Percentiles rank a stretch among this genome's conserved stretches.
Evolutionary conservation across 2,888 invertebrate genomes (phyloP).

Genomic region (Athalia cordata): DNA sequence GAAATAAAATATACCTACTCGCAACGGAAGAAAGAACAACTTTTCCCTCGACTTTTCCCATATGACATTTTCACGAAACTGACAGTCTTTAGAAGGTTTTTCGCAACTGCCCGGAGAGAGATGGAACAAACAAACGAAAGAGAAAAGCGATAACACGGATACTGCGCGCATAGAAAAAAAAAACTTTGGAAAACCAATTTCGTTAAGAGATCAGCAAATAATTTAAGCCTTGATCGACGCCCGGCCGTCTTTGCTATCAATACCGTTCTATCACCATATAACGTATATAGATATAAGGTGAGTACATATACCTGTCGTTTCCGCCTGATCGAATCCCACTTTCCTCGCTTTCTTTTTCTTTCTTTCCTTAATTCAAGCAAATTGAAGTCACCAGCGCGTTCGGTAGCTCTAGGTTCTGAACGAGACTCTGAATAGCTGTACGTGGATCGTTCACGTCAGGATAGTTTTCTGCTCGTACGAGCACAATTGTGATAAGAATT

Average conservation of each 20-base stretch:
- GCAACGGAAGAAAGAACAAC: conserved; percentile 4
- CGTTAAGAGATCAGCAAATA: conserved; percentile 22
- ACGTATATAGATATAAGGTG: not conserved
- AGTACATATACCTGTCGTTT: conserved; percentile 19
- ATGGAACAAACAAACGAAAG: not conserved
- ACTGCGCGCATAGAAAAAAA: conserved; percentile 4
- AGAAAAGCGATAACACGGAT: not conserved
- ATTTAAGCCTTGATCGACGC: conserved; percentile 8
- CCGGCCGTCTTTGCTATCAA: not conserved
- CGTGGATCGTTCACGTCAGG: not conserved
- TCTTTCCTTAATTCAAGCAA: not conserved
- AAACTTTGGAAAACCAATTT: conserved; percentile 20
- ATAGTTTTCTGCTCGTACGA: not conserved
- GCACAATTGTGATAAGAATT: conserved; percentile 2
- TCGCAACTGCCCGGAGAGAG: not conserved
- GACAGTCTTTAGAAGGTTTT: conserved; percentile 6
- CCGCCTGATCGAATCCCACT: not conserved
- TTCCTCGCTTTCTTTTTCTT: too few species aligned
- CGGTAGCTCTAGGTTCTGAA: too few species aligned
- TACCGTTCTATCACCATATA: not conserved
- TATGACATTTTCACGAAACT: conserved; percentile 5
- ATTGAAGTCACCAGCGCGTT: not conserved
- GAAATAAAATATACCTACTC: not conserved
- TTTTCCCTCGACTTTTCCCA: not conserved
- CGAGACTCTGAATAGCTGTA: too few species aligned